Evolutionary conservation across 2,888 invertebrate genomes (phyloP).

Genomic region (Lasioglossum marginatum): DNA sequence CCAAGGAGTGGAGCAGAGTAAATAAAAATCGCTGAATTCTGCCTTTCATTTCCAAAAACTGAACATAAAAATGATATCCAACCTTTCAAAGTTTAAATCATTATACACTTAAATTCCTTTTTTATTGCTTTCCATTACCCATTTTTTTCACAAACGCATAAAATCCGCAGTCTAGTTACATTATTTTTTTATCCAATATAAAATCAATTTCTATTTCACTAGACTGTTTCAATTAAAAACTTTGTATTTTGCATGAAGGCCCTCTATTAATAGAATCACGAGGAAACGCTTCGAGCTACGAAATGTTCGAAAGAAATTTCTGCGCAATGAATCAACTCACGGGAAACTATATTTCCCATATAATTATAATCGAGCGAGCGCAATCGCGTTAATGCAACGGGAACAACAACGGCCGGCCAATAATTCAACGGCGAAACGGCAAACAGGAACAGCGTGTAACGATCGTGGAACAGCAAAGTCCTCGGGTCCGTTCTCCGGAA

Average conservation of each 20-base stretch:
- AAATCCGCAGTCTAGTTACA: too few relatives aligned
- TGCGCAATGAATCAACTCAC: neutral
- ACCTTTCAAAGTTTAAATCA: neutral
- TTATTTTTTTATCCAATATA: neutral
- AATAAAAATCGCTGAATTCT: neutral
- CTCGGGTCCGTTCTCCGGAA: conserved; percentile 19
- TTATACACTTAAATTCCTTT: neutral
- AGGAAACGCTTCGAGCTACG: too few relatives aligned
- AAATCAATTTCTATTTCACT: neutral
- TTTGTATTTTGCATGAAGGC: neutral
- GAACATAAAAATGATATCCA: neutral
- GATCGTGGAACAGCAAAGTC: conserved; percentile 36
- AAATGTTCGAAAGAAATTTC: neutral
- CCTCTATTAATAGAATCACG: neutral
- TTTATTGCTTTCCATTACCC: too few relatives aligned
- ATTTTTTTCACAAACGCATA: too few relatives aligned
- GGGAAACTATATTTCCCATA: neutral
- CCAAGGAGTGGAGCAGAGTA: neutral
- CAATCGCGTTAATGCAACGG: neutral
- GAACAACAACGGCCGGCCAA: neutral
- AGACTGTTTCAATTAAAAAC: neutral
- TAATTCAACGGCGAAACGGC: neutral
- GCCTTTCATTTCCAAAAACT: neutral
- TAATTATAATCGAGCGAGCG: neutral
- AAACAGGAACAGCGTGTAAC: conserved; percentile 17